Conservation (phyloP, 2,113 vertebrate species). For the Toxotes chatareus region DNA sequence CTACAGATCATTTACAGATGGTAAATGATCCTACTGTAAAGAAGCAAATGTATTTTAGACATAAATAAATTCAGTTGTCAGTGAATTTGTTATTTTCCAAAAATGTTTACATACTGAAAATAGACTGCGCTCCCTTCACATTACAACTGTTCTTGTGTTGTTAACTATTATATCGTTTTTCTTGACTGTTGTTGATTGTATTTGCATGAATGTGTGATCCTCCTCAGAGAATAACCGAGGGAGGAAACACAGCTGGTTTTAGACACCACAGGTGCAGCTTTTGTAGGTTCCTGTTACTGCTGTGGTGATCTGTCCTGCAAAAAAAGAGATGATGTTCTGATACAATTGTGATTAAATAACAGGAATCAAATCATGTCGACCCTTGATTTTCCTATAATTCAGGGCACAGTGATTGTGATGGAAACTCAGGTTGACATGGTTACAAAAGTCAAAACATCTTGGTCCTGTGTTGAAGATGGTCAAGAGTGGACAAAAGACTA, state of each 20-base stretch:
- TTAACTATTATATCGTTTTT: not conserved
- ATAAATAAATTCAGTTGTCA: not conserved
- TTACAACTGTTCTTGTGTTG: not conserved
- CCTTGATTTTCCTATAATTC: not conserved
- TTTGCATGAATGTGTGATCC: not conserved
- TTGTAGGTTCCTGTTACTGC: not conserved
- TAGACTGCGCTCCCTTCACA: not conserved
- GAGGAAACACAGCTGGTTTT: not conserved
- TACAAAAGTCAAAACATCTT: not conserved
- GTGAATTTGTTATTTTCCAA: not conserved
- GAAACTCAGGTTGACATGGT: not conserved
- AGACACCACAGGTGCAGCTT: not conserved
- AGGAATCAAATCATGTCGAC: not conserved
- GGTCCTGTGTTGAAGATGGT: too few relatives aligned
- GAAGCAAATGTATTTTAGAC: not conserved
- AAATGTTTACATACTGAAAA: not conserved
- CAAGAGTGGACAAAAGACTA: too few relatives aligned
- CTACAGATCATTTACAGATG: too few relatives aligned
- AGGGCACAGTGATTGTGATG: not conserved
- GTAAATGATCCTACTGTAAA: not conserved
- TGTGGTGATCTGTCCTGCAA: not conserved
- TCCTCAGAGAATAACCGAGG: not conserved
- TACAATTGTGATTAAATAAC: not conserved
- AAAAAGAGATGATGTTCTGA: not conserved
- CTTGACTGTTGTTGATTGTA: not conserved